These are phyloP conservation scores for Pogonomyrmex barbatus DNA, from an alignment of 1,140 invertebrate species.

Conservation along the genomic window DNA sequence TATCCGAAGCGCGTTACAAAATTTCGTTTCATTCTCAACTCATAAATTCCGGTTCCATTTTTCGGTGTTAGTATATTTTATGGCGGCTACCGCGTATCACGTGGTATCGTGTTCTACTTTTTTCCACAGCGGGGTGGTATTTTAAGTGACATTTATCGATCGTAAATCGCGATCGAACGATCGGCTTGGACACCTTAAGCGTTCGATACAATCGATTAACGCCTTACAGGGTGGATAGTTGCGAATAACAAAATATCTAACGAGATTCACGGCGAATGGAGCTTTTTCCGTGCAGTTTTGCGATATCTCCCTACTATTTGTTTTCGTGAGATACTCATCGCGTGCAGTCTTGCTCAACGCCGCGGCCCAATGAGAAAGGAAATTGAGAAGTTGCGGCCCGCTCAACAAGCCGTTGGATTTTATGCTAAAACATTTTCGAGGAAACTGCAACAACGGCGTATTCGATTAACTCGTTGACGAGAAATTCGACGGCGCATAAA, in stretches of 20 bases:
- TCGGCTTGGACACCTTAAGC: neutral
- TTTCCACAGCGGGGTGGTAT: constrained; percentile 1
- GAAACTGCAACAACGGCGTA: neutral
- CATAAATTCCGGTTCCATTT: constrained; percentile 48
- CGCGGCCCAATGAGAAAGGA: constrained; percentile 18
- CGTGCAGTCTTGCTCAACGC: neutral
- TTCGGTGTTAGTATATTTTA: constrained; percentile 46
- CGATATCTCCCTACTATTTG: constrained; percentile 46
- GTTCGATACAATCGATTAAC: constrained; percentile 40
- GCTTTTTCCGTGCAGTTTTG: constrained; percentile 9
- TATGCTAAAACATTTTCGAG: constrained; percentile 8
- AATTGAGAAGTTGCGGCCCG: constrained; percentile 28
- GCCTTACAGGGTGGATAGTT: neutral
- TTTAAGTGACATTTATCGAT: constrained; percentile 51
- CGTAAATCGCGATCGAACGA: constrained; percentile 23
- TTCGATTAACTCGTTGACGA: constrained; percentile 40
- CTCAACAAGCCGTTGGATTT: constrained; percentile 24
- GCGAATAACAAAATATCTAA: constrained; percentile 37
- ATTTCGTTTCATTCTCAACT: constrained; percentile 52
- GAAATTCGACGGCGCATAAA: neutral
- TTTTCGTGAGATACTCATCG: constrained; percentile 57
- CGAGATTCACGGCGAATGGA: neutral
- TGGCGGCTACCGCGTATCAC: constrained; percentile 1
- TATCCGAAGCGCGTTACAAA: constrained; percentile 20
- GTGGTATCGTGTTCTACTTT: constrained; percentile 5